Conservation (phyloP, 1,140 invertebrate genomes). For the Zaprionus vittiger region DNA sequence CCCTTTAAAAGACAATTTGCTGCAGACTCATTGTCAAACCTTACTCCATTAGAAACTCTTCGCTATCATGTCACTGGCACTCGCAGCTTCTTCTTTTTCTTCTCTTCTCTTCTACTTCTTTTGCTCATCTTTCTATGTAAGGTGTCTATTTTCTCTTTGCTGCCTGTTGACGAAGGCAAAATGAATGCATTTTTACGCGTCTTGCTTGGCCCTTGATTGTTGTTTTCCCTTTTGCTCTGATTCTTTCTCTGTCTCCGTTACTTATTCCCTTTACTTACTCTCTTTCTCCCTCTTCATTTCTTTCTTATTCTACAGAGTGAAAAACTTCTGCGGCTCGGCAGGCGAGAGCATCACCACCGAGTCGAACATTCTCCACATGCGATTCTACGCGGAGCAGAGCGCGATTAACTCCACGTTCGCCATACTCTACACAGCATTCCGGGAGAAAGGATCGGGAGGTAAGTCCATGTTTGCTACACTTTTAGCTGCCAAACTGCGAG, state of each 20-base stretch:
- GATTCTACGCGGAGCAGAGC: constrained; percentile 88
- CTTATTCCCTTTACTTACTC: not conserved
- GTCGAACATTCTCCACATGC: constrained; percentile 88
- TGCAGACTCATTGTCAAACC: no score
- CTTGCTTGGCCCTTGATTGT: not conserved
- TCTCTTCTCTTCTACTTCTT: not conserved
- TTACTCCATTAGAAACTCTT: not conserved
- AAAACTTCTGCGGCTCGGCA: constrained; percentile 92
- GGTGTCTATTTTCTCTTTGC: not conserved
- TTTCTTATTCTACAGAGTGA: constrained; percentile 81
- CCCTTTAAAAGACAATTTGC: no score
- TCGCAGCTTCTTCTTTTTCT: not conserved
- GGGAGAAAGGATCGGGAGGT: constrained; percentile 85
- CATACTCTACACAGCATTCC: constrained; percentile 90
- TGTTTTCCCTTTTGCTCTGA: not conserved
- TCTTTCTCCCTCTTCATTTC: not conserved
- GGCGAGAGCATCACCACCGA: constrained; percentile 88
- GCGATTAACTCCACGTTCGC: constrained; percentile 89
- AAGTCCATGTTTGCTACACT: constrained; percentile 44
- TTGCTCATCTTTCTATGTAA: not conserved
- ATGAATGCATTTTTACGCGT: constrained; percentile 3
- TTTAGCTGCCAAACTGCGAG: not conserved
- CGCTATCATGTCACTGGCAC: not conserved
- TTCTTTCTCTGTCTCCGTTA: not conserved
- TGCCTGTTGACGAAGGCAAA: not conserved